phyloP scores from a whole-genome alignment of 2,888 invertebrate species.

The Blera fallax region DNA sequence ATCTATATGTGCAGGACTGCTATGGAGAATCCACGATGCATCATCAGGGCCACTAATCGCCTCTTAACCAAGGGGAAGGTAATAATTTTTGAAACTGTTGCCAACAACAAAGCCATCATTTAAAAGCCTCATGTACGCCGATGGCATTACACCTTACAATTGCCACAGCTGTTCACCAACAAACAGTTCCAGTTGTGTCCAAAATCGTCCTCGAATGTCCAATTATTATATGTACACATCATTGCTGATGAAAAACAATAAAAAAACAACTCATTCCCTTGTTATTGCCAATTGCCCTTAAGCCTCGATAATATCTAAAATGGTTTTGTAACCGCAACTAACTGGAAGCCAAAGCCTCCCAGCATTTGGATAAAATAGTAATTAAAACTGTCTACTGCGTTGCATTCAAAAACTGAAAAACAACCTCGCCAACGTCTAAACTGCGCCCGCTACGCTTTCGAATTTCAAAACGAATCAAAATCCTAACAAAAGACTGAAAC shows the following conservation, averaged over 20 bases:
- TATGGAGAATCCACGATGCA: no score
- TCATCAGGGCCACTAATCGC: no score
- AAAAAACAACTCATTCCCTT: neutral
- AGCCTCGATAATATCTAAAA: neutral
- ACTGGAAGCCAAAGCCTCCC: constrained; percentile 29
- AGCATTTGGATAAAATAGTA: constrained; percentile 66
- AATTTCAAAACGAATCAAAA: constrained; percentile 67
- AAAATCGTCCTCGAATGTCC: no score
- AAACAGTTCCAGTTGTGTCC: no score
- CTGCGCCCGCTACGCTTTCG: constrained; percentile 32
- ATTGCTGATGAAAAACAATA: neutral
- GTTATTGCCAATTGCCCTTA: neutral
- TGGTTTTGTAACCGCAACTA: neutral
- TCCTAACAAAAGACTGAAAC: constrained; percentile 59
- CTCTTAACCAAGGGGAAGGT: no score
- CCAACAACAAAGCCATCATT: no score
- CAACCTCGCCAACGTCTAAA: constrained; percentile 28
- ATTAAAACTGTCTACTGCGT: constrained; percentile 68
- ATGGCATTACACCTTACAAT: no score
- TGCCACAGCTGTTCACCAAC: no score
- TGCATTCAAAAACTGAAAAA: constrained; percentile 2
- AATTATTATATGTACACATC: no score
- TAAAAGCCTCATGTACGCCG: no score
- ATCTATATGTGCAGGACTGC: no score
- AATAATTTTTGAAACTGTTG: no score